Evolutionary conservation across 2,888 invertebrate species (phyloP).

Genomic region (Mythimna pallens): DNA sequence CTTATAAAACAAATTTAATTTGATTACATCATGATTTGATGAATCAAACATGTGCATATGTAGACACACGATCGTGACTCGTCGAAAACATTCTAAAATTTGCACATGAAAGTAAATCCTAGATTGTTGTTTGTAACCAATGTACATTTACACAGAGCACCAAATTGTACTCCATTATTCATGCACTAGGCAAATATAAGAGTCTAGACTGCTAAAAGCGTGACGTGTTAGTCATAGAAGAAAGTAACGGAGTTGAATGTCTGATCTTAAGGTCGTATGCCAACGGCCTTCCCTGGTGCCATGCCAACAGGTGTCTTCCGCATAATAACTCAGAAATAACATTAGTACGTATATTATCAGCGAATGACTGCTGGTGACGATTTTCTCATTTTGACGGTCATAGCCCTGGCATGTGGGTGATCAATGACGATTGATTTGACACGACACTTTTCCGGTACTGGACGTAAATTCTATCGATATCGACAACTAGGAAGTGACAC

Average conservation of each 20-base stretch:
- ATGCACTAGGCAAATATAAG: constrained; percentile 44
- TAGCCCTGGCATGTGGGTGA: neutral
- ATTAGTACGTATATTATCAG: constrained; percentile 20
- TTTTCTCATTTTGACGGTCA: constrained; percentile 26
- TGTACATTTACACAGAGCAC: neutral
- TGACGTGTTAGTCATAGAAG: constrained; percentile 66
- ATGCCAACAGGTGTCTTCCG: constrained; percentile 56
- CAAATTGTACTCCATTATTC: constrained; percentile 51
- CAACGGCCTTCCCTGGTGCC: constrained; percentile 60
- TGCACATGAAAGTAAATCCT: neutral
- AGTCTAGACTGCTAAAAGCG: constrained; percentile 58
- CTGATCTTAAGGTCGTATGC: constrained; percentile 62
- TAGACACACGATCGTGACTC: no score
- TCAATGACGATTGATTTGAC: constrained; percentile 29
- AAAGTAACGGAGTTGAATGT: constrained; percentile 72
- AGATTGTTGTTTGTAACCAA: neutral
- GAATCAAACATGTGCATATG: constrained; percentile 20
- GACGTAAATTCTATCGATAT: constrained; percentile 24
- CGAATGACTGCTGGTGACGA: constrained; percentile 14
- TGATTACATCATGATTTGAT: constrained; percentile 42
- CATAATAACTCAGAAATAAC: constrained; percentile 26
- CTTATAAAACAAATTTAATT: neutral
- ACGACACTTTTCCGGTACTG: neutral
- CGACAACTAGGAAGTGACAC: constrained; percentile 3
- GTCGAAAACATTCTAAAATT: neutral